These are phyloP conservation scores for Cepphus grylle DNA, from an alignment of 2,113 vertebrate species.

Conservation along the genomic window DNA sequence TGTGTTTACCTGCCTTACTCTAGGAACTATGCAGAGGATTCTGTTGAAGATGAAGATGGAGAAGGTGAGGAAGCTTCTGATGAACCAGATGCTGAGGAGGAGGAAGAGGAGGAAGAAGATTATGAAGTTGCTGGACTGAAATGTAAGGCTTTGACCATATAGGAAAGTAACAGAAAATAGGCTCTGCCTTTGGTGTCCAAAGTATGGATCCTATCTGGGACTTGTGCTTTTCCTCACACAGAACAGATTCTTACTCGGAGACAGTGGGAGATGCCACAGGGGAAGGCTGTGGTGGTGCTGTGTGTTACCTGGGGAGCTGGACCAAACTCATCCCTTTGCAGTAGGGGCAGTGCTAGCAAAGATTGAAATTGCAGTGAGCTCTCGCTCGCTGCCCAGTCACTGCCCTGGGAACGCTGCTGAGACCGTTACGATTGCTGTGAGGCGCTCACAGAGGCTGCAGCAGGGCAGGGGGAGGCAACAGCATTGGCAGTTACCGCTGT, in stretches of 20 bases:
- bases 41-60: conserved; percentile 83
- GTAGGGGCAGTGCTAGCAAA: background rate
- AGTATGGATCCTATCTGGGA: background rate
- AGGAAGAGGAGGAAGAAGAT: conserved; percentile 84
- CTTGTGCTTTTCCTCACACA: background rate
- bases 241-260: background rate
- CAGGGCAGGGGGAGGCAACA: background rate
- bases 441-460: background rate
- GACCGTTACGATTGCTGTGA: background rate
- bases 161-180: background rate
- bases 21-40: conserved; percentile 91
- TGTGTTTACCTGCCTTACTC: background rate
- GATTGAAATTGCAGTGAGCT: background rate
- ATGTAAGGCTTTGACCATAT: conserved; percentile 75
- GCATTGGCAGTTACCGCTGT: background rate
- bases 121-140: conserved; percentile 87
- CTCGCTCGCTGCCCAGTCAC: fast-evolving
- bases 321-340: background rate
- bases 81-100: conserved; percentile 74
- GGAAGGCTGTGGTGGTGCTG: background rate
- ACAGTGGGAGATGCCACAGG: background rate
- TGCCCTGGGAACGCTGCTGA: background rate
- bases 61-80: conserved; percentile 81
- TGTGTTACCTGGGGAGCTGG: background rate
- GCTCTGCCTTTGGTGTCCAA: background rate